A percentile compares a stretch with the other conserved stretches of the same genome.
phyloP scores from a whole-genome alignment of 2,113 vertebrate genomes.

The Ailurus styani region DNA sequence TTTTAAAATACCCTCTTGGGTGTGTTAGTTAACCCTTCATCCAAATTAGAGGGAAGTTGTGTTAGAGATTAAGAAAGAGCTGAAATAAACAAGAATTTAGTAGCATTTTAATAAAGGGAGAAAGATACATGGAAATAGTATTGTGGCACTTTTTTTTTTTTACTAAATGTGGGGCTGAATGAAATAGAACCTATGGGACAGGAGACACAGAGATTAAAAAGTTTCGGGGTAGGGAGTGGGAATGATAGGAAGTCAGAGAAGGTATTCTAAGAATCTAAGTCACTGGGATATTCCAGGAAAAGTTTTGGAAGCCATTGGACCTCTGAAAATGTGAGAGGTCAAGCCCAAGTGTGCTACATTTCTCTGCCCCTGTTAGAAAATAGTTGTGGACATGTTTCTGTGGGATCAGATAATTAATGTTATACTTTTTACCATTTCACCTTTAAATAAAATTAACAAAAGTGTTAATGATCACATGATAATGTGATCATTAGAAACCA shows the following conservation, averaged over 20 bases:
- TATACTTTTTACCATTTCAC: neutral
- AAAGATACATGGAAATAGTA: neutral
- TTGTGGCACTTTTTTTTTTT: neutral
- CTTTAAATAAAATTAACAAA: neutral
- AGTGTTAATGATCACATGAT: neutral
- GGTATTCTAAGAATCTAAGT: neutral
- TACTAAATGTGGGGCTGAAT: neutral
- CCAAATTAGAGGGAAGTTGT: neutral
- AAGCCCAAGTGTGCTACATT: neutral
- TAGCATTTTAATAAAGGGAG: neutral
- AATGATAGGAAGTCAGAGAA: neutral
- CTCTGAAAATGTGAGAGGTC: neutral
- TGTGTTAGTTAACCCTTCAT: neutral
- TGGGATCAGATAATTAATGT: neutral
- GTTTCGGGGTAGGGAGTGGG: accelerated
- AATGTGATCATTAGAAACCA: neutral
- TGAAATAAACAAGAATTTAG: neutral
- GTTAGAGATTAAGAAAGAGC: neutral
- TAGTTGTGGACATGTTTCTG: neutral
- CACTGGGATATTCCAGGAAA: neutral
- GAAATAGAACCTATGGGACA: neutral
- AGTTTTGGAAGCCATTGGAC: neutral
- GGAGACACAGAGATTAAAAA: neutral
- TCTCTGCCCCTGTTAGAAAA: neutral
- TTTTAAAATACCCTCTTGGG: neutral